Evolutionary conservation across 2,113 vertebrate species (phyloP).

Genomic region (Pseudorectes ferrugineus): DNA sequence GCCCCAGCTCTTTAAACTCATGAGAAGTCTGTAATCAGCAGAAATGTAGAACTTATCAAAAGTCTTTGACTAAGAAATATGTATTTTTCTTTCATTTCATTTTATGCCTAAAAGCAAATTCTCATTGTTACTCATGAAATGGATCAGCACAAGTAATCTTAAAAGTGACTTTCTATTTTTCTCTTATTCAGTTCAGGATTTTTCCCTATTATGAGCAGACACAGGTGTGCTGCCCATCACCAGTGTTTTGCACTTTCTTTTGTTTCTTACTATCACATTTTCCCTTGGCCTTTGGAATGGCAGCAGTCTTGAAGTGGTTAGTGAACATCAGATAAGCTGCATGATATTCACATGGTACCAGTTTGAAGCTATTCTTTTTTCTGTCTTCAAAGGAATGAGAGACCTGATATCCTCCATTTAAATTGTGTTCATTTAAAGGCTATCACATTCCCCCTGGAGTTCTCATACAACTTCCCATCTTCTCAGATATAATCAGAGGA

Average conservation of each 20-base stretch:
- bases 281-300: not conserved
- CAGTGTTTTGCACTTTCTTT: not conserved
- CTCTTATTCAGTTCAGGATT: not conserved
- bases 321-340: not conserved
- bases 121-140: not conserved
- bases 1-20: not conserved
- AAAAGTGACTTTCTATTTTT: not conserved
- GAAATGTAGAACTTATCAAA: not conserved
- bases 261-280: not conserved
- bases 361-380: not conserved
- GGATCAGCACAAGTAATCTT: not conserved
- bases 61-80: not conserved
- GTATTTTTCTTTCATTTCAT: not conserved
- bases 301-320: not conserved
- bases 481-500: conserved; percentile 4
- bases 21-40: not conserved
- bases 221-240: not conserved
- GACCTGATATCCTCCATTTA: not conserved
- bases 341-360: not conserved
- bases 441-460: not conserved
- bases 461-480: not conserved
- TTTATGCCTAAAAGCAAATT: not conserved
- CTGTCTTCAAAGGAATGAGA: not conserved
- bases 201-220: not conserved
- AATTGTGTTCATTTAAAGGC: not conserved